Evolutionary conservation across 2,888 invertebrate species (phyloP).

Genomic region (Drosophila anomelani): DNA sequence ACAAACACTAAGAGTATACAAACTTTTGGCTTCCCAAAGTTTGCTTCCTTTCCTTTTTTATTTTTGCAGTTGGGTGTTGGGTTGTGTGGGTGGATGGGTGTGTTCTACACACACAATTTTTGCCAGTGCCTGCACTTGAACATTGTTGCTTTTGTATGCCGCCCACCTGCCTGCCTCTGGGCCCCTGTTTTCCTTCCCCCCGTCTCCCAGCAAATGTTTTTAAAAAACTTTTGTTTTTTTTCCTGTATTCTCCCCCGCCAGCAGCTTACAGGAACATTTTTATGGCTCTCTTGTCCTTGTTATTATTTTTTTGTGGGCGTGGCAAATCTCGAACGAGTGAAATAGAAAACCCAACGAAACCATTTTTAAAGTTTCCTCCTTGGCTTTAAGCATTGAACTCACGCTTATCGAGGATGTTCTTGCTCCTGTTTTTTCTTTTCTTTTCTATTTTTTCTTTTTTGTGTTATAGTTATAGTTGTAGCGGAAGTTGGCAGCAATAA

Average conservation of each 20-base stretch:
- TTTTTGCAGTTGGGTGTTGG: background rate
- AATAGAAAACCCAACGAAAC: slow-evolving; percentile 64
- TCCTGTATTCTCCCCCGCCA: slow-evolving; percentile 3
- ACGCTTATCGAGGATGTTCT: slow-evolving; percentile 54
- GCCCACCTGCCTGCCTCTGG: slow-evolving; percentile 9
- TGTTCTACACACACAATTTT: slow-evolving; percentile 31
- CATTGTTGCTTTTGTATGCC: slow-evolving; percentile 46
- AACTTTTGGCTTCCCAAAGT: background rate
- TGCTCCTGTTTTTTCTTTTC: slow-evolving; percentile 49
- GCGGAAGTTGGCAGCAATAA: slow-evolving; percentile 56
- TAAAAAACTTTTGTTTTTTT: slow-evolving; percentile 51
- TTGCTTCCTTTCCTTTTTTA: background rate
- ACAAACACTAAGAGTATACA: background rate
- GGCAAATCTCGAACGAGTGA: slow-evolving; percentile 56
- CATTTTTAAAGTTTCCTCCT: slow-evolving; percentile 35
- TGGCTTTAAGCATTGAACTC: slow-evolving; percentile 51
- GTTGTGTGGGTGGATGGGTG: background rate
- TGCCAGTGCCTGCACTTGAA: slow-evolving; percentile 52
- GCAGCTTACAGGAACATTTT: slow-evolving; percentile 65
- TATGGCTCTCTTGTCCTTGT: slow-evolving; percentile 74
- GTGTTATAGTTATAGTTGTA: slow-evolving; percentile 45
- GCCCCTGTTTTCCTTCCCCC: background rate
- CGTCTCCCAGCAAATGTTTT: slow-evolving; percentile 56
- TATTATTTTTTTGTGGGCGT: slow-evolving; percentile 22
- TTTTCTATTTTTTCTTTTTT: slow-evolving; percentile 45